Evolutionary conservation across 2,888 invertebrate genomes (phyloP).

Genomic region (Bugula neritina): DNA sequence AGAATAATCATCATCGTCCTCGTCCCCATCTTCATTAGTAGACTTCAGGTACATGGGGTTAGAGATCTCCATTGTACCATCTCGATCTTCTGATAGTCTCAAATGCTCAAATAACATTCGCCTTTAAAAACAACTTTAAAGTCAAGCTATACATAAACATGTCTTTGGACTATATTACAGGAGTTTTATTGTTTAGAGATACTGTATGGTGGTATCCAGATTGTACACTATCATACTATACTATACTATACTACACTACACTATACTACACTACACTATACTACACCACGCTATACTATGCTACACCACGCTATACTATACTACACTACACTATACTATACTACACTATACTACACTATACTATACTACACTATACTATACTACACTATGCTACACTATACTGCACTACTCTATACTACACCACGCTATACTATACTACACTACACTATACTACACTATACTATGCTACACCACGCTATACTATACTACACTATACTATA

Average conservation of each 20-base stretch:
- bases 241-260: constrained; percentile 27
- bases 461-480: constrained; percentile 28
- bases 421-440: constrained; percentile 26
- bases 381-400: constrained; percentile 13
- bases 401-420: not conserved
- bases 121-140: not conserved
- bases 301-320: constrained; percentile 29
- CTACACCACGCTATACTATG: constrained; percentile 26
- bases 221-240: constrained; percentile 20
- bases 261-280: constrained; percentile 28
- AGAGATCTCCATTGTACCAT: constrained; percentile 37
- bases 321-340: constrained; percentile 30
- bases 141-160: no score
- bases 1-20: constrained; percentile 56
- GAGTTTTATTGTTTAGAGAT: no score
- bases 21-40: constrained; percentile 51
- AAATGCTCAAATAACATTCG: constrained; percentile 10
- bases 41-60: constrained; percentile 42
- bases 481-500: constrained; percentile 30
- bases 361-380: constrained; percentile 15
- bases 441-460: constrained; percentile 28
- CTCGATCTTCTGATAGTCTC: constrained; percentile 27
- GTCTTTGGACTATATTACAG: no score
- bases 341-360: not conserved
- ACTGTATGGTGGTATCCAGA: constrained; percentile 25